Evolutionary conservation across 2,888 invertebrate species (phyloP).

Genomic region (Notodonta ziczac): DNA sequence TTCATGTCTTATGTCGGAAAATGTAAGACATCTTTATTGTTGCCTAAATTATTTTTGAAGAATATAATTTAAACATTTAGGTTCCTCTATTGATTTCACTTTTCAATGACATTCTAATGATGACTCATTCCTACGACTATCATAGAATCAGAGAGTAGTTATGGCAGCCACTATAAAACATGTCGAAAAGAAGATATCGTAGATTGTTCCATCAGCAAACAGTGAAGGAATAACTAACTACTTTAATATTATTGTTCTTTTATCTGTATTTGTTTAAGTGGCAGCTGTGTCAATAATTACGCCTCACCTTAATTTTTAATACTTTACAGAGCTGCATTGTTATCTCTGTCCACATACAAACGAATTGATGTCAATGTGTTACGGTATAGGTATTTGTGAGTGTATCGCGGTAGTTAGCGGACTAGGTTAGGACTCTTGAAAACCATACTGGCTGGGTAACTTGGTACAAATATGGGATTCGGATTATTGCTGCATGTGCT

Average conservation of each 20-base stretch:
- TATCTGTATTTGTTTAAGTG: neutral
- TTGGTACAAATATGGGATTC: neutral
- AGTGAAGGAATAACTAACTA: neutral
- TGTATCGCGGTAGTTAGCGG: neutral
- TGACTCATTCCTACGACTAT: too few relatives aligned
- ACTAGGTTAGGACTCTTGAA: neutral
- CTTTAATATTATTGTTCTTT: neutral
- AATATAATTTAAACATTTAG: too few relatives aligned
- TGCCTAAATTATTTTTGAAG: too few relatives aligned
- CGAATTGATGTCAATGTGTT: conserved; percentile 5
- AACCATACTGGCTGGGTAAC: neutral
- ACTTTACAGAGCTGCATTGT: neutral
- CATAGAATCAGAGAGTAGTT: too few relatives aligned
- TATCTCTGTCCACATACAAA: conserved; percentile 4
- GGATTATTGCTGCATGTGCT: neutral
- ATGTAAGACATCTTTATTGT: neutral
- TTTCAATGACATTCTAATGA: too few relatives aligned
- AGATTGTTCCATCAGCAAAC: neutral
- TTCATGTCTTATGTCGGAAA: neutral
- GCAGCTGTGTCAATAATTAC: neutral
- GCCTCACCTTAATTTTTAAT: conserved; percentile 5
- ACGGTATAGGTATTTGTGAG: neutral
- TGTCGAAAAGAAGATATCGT: neutral
- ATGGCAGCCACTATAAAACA: too few relatives aligned
- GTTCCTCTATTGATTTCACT: too few relatives aligned